Base-by-base conservation (phyloP, 2,797 vertebrate species). In the Pteropus rufus region DNA sequence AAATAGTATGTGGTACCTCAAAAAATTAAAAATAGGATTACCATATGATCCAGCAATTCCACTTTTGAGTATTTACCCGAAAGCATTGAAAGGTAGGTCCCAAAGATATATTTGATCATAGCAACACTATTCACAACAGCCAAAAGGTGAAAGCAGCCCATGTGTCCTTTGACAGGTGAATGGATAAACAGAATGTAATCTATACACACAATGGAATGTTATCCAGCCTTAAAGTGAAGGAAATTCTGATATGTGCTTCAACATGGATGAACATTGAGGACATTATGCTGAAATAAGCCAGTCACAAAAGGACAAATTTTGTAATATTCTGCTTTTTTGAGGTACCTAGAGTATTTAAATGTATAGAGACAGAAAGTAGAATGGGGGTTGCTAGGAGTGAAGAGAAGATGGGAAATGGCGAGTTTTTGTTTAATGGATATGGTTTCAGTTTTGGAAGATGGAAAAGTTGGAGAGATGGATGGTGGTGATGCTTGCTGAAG, bases 311-410 rank as follows among this genome's bases (percentile, higher is more conserved):
- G 69, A 62, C 41, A 60, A n/a, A 54, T 15, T 15, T 18, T 23
- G 0, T 46, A 1, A 1, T 7, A 72, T 54, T 54, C 18, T 16
- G 12, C 2, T 5, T 39, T 4, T 1, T 1, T 24, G 54, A 76
- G 4, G 16, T 31, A 8, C 41, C 62, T 36, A 21, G 19, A 15
- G 10, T 5, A 1, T 3, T 69, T 14, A n/a, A 18, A 21, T 88
- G 31, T 46, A 39, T 36, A 83, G 83, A 65, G 67, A 10, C 10
- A 4, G 77, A 64, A 44, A 65, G 49, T 10, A n/a, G 64, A 82
- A 7, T n/a, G 82, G n/a, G 26, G 29, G 31, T n/a, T 11, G 8
- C 16, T 34, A 62, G 73, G 18, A 39, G 7, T n/a, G 5, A 7
- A 7, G n/a, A 2, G 31, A 10, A 29, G 54, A 3, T 49, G 0